Evolutionary conservation across 30 jellyfish, hydroid and myxozoan species (phyloP).

Genomic region (Cassiopea xamachana): DNA sequence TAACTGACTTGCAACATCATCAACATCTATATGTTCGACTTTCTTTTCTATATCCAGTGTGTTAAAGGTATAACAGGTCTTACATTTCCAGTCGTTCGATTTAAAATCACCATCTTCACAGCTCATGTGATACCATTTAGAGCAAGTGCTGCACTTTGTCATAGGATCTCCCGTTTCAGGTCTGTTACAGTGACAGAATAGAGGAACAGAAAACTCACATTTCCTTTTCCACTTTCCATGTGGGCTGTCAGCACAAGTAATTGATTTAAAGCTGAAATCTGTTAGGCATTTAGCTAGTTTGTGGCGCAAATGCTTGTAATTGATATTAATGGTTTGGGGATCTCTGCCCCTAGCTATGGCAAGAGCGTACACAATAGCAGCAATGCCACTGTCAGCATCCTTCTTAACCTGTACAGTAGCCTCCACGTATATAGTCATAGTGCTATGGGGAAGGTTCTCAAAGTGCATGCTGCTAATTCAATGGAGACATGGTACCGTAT

Average conservation of each 20-base stretch:
- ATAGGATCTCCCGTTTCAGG: not conserved
- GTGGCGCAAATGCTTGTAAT: not conserved
- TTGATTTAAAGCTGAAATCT: not conserved
- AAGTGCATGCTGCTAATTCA: not conserved
- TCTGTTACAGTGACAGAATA: not conserved
- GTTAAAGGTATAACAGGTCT: not conserved
- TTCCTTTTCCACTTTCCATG: not conserved
- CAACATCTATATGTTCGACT: not conserved
- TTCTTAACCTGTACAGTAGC: not conserved
- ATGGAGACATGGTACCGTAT: not conserved
- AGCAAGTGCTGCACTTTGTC: not conserved
- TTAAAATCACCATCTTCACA: not conserved
- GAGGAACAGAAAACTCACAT: not conserved
- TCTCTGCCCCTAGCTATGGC: not conserved
- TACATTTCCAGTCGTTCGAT: not conserved
- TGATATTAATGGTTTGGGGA: not conserved
- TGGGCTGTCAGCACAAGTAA: not conserved
- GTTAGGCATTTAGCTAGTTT: not conserved
- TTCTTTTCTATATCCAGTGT: not conserved
- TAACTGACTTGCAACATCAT: not conserved
- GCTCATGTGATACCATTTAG: not conserved
- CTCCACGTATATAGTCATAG: not conserved
- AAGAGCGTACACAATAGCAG: not conserved
- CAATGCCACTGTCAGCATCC: not conserved
- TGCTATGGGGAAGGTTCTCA: not conserved